Evolutionary conservation across 2,888 invertebrate genomes (phyloP).

Genomic region (Oeneis ivallda): DNA sequence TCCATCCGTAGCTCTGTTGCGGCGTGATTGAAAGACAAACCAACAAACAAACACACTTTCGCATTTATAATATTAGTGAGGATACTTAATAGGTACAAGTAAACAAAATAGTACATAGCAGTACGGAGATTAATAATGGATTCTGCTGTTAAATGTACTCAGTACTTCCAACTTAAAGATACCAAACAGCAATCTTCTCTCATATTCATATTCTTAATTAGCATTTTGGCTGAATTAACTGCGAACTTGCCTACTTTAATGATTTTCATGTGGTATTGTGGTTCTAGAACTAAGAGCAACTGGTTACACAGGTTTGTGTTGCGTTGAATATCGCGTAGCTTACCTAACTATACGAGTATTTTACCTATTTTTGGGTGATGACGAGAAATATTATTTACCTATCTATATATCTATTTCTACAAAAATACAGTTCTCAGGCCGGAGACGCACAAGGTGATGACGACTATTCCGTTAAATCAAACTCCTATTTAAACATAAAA

Average conservation of each 20-base stretch:
- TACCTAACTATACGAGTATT: background rate
- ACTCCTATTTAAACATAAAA: too few relatives aligned
- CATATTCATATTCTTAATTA: background rate
- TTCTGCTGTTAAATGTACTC: background rate
- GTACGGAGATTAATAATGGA: background rate
- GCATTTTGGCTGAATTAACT: slow-evolving; percentile 1
- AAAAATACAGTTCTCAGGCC: background rate
- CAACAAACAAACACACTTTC: too few relatives aligned
- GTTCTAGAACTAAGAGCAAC: slow-evolving; percentile 1
- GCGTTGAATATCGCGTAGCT: background rate
- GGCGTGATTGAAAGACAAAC: too few relatives aligned
- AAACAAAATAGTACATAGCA: too few relatives aligned
- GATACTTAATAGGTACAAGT: too few relatives aligned
- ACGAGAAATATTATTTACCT: background rate
- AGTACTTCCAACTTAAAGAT: background rate
- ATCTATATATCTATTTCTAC: background rate
- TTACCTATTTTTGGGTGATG: background rate
- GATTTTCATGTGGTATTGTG: slow-evolving; percentile 11
- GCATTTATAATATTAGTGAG: too few relatives aligned
- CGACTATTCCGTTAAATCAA: too few relatives aligned
- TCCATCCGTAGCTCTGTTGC: too few relatives aligned
- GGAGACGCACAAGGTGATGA: too few relatives aligned
- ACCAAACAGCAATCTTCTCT: background rate
- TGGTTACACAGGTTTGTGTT: slow-evolving; percentile 13
- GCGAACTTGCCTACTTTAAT: slow-evolving; percentile 2